Conservation (phyloP, 1,140 invertebrate species). For the Tyrophagus putrescentiae region DNA sequence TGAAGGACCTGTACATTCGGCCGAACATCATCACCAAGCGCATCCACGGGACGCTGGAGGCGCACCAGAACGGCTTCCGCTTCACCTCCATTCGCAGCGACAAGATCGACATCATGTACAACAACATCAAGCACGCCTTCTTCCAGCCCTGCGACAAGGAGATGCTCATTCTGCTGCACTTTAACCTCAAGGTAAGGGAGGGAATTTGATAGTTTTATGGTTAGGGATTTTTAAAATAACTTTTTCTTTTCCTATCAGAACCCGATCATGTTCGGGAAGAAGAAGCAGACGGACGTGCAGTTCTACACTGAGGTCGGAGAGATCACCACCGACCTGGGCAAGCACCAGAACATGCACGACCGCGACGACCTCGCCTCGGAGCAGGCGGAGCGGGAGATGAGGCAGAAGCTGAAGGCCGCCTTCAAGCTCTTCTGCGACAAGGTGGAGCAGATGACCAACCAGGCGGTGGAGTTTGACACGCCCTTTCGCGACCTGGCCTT, state of each 20-base stretch:
- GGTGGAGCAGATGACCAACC: slow-evolving; percentile 87
- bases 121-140: slow-evolving; percentile 99
- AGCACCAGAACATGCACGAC: slow-evolving; percentile 99
- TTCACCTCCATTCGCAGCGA: slow-evolving; percentile 96
- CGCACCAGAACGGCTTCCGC: slow-evolving; percentile 88
- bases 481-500: slow-evolving; percentile 95
- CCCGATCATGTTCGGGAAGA: slow-evolving; percentile 98
- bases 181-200: slow-evolving; percentile 68
- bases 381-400: slow-evolving; percentile 88
- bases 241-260: slow-evolving; percentile 42
- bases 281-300: slow-evolving; percentile 96
- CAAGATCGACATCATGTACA: slow-evolving; percentile 97
- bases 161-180: slow-evolving; percentile 98
- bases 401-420: slow-evolving; percentile 88
- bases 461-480: slow-evolving; percentile 94
- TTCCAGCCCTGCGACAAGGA: slow-evolving; percentile 99
- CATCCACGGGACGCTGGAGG: slow-evolving; percentile 78
- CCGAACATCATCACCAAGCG: slow-evolving; percentile 94
- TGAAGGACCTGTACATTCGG: slow-evolving; percentile 95
- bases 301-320: slow-evolving; percentile 99
- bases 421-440: slow-evolving; percentile 98
- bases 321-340: slow-evolving; percentile 96
- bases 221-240: slow-evolving; percentile 10
- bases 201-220: neutral
- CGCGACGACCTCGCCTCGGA: slow-evolving; percentile 95